These are phyloP conservation scores for Sandelia bainsii DNA, from an alignment of 2,797 vertebrate species.

Conservation along the genomic window DNA sequence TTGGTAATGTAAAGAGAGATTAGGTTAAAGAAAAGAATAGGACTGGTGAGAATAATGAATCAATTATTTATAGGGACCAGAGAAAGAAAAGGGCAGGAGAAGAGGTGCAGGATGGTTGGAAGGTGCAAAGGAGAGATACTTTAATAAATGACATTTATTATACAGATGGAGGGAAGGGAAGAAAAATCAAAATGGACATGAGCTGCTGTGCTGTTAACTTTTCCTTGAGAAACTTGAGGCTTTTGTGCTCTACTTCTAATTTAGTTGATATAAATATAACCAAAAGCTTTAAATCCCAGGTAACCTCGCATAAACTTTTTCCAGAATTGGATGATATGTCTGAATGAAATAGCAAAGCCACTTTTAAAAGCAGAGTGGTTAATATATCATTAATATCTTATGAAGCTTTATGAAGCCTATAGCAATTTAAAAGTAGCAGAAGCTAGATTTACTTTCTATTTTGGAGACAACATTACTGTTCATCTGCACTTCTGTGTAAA, in stretches of 20 bases:
- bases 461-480: conserved; percentile 10
- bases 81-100: conserved; percentile 58
- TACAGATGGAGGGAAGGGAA: conserved; percentile 8
- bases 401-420: conserved; percentile 21
- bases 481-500: conserved; percentile 26
- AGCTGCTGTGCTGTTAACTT: conserved; percentile 6
- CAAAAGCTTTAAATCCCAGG: conserved; percentile 34
- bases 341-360: conserved; percentile 35
- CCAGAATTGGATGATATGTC: conserved; percentile 18
- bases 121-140: conserved; percentile 47
- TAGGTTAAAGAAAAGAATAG: conserved; percentile 46
- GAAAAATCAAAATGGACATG: conserved; percentile 27
- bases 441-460: conserved; percentile 21
- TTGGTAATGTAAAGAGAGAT: conserved; percentile 56
- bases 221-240: conserved; percentile 25
- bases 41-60: conserved; percentile 67
- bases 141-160: conserved; percentile 46
- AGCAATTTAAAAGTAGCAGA: conserved; percentile 14
- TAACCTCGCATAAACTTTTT: conserved; percentile 26
- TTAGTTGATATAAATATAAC: conserved; percentile 47
- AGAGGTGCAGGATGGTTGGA: conserved; percentile 36
- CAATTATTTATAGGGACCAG: conserved; percentile 70
- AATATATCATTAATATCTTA: conserved; percentile 48
- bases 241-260: conserved; percentile 42
- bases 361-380: conserved; percentile 36